phyloP scores from a whole-genome alignment of 2,888 invertebrate species.

The Drosophila tanythrix region DNA sequence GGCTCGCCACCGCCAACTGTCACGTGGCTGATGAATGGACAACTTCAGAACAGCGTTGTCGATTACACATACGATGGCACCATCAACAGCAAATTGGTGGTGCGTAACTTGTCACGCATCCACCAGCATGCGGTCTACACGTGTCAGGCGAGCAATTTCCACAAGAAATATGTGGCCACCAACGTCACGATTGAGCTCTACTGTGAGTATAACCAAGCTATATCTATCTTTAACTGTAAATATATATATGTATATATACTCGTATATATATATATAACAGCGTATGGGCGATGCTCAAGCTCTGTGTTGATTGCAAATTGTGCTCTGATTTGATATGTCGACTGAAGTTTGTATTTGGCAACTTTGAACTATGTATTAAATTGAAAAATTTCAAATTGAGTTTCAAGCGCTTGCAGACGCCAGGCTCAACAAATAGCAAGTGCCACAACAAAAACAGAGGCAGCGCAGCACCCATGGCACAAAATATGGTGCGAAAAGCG shows the following conservation, averaged over 20 bases:
- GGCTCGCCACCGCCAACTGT: slow-evolving; percentile 90
- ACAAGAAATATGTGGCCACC: slow-evolving; percentile 87
- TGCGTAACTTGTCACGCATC: slow-evolving; percentile 88
- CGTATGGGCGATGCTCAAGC: background rate
- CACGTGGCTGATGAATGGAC: slow-evolving; percentile 90
- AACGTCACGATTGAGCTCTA: slow-evolving; percentile 91
- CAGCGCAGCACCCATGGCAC: slow-evolving; percentile 11
- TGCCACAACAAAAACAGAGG: slow-evolving; percentile 6
- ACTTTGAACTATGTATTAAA: slow-evolving; percentile 31
- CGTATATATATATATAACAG: background rate
- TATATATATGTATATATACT: background rate
- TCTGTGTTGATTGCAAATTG: slow-evolving; percentile 8
- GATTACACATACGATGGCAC: slow-evolving; percentile 85
- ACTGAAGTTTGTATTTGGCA: slow-evolving; percentile 4
- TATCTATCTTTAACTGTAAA: background rate
- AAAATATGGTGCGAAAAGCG: slow-evolving; percentile 67
- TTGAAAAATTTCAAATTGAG: slow-evolving; percentile 47
- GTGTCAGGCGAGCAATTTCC: slow-evolving; percentile 90
- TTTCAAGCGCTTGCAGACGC: slow-evolving; percentile 36
- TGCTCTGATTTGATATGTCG: slow-evolving; percentile 12
- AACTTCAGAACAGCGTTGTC: slow-evolving; percentile 84
- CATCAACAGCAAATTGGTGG: slow-evolving; percentile 87
- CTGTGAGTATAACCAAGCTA: slow-evolving; percentile 86
- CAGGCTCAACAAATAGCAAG: slow-evolving; percentile 6
- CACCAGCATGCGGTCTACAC: slow-evolving; percentile 91